Conservation (phyloP, 2,888 invertebrate genomes). For the Cataglyphis cursor region DNA sequence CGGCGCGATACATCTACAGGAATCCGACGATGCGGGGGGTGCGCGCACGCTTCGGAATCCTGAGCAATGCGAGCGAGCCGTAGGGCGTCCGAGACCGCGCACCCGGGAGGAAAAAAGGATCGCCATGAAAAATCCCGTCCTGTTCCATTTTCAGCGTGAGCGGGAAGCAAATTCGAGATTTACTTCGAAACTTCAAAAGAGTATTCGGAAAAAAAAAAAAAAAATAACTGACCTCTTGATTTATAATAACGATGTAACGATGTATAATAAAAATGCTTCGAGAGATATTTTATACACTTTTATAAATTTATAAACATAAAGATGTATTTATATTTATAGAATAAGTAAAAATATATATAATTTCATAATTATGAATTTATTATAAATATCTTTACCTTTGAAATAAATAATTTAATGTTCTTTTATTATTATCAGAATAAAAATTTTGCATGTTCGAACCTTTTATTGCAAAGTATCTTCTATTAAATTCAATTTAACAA, state of each 20-base stretch:
- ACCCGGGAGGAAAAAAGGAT: conserved; percentile 41
- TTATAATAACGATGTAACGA: background rate
- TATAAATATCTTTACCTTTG: background rate
- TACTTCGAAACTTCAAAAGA: background rate
- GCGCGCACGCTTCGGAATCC: conserved; percentile 77
- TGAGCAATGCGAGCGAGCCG: conserved; percentile 55
- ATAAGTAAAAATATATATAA: background rate
- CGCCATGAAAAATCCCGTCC: conserved; percentile 51
- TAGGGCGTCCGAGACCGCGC: conserved; percentile 39
- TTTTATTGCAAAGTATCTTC: background rate
- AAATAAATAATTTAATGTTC: background rate
- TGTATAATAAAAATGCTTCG: background rate
- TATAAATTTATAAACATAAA: background rate
- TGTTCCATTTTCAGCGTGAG: conserved; percentile 25
- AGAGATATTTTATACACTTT: background rate
- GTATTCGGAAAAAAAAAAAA: background rate
- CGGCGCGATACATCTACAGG: conserved; percentile 59
- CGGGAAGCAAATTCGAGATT: conserved; percentile 16
- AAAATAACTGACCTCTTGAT: background rate
- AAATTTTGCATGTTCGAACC: background rate
- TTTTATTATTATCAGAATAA: background rate
- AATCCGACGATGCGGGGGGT: conserved; percentile 78
- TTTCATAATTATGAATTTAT: background rate
- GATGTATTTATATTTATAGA: background rate
- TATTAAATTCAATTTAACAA: conserved; percentile 1